A percentile compares a stretch with the other conserved stretches of the same genome.
Evolutionary conservation across 37 sponge, comb jelly and placozoan species (phyloP).

Genomic region (Tethya wilhelma): DNA sequence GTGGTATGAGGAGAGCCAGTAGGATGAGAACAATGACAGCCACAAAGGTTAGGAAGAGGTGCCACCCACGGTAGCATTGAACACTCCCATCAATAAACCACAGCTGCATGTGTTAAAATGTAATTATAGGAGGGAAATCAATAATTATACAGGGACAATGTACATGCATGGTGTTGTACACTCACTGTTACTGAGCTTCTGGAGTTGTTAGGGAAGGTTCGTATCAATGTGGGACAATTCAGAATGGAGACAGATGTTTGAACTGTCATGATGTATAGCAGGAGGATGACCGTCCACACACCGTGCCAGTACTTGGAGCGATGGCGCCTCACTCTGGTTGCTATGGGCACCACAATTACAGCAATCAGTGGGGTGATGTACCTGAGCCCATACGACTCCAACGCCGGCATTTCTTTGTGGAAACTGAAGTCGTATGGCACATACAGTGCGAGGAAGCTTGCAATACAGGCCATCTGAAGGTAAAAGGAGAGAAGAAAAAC

Average conservation of each 20-base stretch:
- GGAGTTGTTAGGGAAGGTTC: too few relatives aligned
- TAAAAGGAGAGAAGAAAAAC: not conserved
- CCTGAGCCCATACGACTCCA: constrained; percentile 49
- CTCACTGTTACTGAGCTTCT: not conserved
- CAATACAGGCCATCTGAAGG: constrained; percentile 37
- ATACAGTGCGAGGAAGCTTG: constrained; percentile 25
- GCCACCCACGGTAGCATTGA: constrained; percentile 15
- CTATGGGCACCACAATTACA: constrained; percentile 28
- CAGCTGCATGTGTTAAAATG: not conserved
- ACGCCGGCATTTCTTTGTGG: constrained; percentile 10
- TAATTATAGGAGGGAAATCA: not conserved
- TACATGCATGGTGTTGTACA: not conserved
- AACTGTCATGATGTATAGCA: constrained; percentile 14
- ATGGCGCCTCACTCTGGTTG: constrained; percentile 12
- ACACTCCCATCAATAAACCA: constrained; percentile 44
- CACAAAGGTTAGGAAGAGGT: constrained; percentile 14
- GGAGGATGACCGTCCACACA: constrained; percentile 25
- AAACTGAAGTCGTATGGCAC: constrained; percentile 42
- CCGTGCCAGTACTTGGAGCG: constrained; percentile 38
- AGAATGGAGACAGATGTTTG: constrained; percentile 29
- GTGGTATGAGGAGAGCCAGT: not conserved
- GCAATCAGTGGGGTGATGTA: constrained; percentile 16
- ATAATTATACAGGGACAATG: not conserved
- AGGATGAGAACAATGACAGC: not conserved
- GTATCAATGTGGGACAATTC: constrained; percentile 9